phyloP scores from a whole-genome alignment of 23 tunicate species.

The Phallusia fumigata region DNA sequence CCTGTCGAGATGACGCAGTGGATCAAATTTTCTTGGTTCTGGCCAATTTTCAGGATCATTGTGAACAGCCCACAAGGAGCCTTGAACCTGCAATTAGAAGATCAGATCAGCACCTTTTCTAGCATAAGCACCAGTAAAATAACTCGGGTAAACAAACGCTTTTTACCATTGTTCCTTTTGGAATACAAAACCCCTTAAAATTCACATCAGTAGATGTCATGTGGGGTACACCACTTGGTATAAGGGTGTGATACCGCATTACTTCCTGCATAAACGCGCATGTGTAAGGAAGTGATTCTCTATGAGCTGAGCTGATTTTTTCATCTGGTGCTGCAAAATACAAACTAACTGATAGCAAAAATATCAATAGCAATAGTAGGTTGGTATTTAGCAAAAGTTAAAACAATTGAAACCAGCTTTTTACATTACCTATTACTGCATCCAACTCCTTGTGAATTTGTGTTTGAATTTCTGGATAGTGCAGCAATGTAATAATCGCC shows the following conservation, averaged over 20 bases:
- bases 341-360: background rate
- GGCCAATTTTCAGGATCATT: constrained; percentile 15
- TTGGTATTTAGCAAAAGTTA: no score
- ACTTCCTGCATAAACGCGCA: constrained; percentile 7
- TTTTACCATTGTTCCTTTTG: constrained; percentile 1
- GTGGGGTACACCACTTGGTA: background rate
- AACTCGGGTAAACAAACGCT: background rate
- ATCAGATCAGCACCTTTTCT: background rate
- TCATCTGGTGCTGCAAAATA: background rate
- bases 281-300: constrained; percentile 11
- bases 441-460: constrained; percentile 34
- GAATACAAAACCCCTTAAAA: background rate
- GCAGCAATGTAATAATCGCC: constrained; percentile 20
- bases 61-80: background rate
- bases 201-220: background rate
- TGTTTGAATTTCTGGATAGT: constrained; percentile 32
- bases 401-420: no score
- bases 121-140: no score
- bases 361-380: no score
- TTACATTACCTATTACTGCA: constrained; percentile 17
- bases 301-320: background rate
- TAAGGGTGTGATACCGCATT: background rate
- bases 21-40: constrained; percentile 26
- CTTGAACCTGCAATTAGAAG: background rate
- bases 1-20: constrained; percentile 41